Evolutionary conservation across 2,888 invertebrate species (phyloP).

Genomic region (Tricholauxania praeusta): DNA sequence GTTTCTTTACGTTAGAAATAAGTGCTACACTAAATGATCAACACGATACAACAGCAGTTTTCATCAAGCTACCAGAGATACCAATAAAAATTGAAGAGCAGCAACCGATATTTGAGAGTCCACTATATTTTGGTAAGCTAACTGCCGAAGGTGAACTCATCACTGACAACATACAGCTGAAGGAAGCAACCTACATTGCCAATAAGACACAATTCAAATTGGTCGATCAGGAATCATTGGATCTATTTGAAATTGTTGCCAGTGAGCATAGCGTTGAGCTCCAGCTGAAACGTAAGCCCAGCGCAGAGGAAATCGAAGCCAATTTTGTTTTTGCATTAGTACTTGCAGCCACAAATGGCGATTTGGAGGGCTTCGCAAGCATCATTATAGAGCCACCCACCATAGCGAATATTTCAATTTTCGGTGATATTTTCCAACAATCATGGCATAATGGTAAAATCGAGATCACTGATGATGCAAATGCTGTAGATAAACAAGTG

Average conservation of each 20-base stretch:
- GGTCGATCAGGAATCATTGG: slow-evolving; percentile 39
- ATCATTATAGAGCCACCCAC: slow-evolving; percentile 38
- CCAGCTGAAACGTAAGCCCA: slow-evolving; percentile 23
- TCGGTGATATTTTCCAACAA: slow-evolving; percentile 40
- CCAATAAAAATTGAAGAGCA: slow-evolving; percentile 7
- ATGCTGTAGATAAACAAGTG: slow-evolving; percentile 21
- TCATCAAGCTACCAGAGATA: slow-evolving; percentile 40
- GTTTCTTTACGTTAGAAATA: slow-evolving; percentile 44
- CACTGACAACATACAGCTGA: slow-evolving; percentile 45
- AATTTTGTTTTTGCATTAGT: slow-evolving; percentile 35
- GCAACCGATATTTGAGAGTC: slow-evolving; percentile 47
- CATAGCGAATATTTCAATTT: background rate
- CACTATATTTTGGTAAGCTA: slow-evolving; percentile 46
- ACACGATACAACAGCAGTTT: slow-evolving; percentile 35
- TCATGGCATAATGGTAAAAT: slow-evolving; percentile 38
- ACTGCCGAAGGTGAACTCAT: slow-evolving; percentile 41
- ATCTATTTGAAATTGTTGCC: slow-evolving; percentile 37
- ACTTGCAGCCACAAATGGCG: slow-evolving; percentile 36
- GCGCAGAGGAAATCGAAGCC: slow-evolving; percentile 14
- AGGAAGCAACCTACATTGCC: slow-evolving; percentile 30
- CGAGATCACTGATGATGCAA: background rate
- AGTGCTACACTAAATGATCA: slow-evolving; percentile 44
- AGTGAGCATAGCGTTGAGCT: slow-evolving; percentile 39
- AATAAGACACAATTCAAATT: slow-evolving; percentile 42
- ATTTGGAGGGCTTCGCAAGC: slow-evolving; percentile 32